Evolutionary conservation across 1,140 invertebrate genomes (phyloP).

Genomic region (Scaptomyza montana): DNA sequence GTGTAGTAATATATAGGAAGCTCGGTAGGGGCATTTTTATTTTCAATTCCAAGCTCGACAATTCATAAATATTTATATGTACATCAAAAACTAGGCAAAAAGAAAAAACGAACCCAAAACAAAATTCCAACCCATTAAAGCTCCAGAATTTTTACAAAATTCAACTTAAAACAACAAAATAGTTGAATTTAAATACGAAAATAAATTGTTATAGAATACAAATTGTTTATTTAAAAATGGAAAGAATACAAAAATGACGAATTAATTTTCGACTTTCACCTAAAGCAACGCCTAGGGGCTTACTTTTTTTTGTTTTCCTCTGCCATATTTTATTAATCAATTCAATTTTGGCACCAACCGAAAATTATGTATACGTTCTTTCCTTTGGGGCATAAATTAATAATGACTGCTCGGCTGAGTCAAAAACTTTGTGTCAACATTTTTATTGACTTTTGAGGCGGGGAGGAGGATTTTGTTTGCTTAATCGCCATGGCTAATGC

Average conservation of each 20-base stretch:
- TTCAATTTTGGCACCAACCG: slow-evolving; percentile 61
- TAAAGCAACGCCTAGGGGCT: not conserved
- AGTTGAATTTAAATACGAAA: no score
- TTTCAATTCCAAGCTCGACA: no score
- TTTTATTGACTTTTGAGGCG: slow-evolving; percentile 58
- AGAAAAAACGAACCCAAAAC: no score
- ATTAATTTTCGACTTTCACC: slow-evolving; percentile 3
- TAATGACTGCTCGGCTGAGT: slow-evolving; percentile 51
- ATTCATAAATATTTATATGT: no score
- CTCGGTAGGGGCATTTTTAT: no score
- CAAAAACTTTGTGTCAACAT: slow-evolving; percentile 69
- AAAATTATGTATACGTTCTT: slow-evolving; percentile 57
- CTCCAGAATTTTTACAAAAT: no score
- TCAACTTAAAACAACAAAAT: no score
- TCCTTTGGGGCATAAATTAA: slow-evolving; percentile 51
- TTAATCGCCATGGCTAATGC: slow-evolving; percentile 60
- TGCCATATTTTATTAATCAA: slow-evolving; percentile 72
- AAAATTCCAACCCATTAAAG: no score
- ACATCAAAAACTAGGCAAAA: no score
- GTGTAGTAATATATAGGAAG: no score
- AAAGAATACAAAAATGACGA: not conserved
- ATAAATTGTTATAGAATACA: no score
- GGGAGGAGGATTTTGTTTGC: slow-evolving; percentile 8
- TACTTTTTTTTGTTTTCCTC: no score
- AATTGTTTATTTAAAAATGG: not conserved